These are phyloP conservation scores for Harpegnathos saltator DNA, from an alignment of 1,140 invertebrate genomes.

Conservation along the genomic window DNA sequence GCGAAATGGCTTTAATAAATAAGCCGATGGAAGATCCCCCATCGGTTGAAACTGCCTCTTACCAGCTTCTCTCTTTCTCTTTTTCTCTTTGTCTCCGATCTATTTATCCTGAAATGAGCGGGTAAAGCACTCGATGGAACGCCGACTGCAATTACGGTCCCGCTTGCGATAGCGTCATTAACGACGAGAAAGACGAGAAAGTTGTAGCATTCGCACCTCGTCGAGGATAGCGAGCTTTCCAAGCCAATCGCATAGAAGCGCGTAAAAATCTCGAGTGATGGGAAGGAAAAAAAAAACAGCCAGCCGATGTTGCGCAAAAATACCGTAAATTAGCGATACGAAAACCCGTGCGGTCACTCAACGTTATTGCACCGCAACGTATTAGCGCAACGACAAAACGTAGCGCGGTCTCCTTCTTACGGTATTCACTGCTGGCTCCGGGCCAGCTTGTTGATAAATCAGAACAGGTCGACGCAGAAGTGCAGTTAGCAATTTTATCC, in stretches of 20 bases:
- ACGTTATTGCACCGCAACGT: slow-evolving; percentile 23
- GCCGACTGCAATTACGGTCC: background rate
- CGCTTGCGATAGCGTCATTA: too few relatives aligned
- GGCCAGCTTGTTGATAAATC: slow-evolving; percentile 47
- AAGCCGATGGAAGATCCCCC: slow-evolving; percentile 61
- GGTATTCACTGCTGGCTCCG: slow-evolving; percentile 28
- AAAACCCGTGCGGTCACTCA: background rate
- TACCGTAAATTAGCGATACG: background rate
- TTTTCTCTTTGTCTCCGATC: too few relatives aligned
- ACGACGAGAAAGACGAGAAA: too few relatives aligned
- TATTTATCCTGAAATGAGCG: slow-evolving; percentile 4
- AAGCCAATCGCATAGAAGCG: too few relatives aligned
- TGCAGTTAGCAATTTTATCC: slow-evolving; percentile 54
- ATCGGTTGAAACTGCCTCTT: background rate
- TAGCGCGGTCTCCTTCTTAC: slow-evolving; percentile 17
- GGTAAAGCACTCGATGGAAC: slow-evolving; percentile 55
- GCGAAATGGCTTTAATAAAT: slow-evolving; percentile 80
- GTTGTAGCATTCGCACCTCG: too few relatives aligned
- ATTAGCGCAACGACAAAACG: slow-evolving; percentile 10
- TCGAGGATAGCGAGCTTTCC: too few relatives aligned
- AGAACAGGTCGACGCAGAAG: slow-evolving; percentile 34
- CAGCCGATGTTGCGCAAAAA: background rate
- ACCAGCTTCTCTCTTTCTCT: background rate
- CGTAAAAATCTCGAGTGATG: too few relatives aligned
- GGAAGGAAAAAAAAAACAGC: too few relatives aligned